Evolutionary conservation across 2,113 vertebrate genomes (phyloP).

Genomic region (Chaetura pelagica): DNA sequence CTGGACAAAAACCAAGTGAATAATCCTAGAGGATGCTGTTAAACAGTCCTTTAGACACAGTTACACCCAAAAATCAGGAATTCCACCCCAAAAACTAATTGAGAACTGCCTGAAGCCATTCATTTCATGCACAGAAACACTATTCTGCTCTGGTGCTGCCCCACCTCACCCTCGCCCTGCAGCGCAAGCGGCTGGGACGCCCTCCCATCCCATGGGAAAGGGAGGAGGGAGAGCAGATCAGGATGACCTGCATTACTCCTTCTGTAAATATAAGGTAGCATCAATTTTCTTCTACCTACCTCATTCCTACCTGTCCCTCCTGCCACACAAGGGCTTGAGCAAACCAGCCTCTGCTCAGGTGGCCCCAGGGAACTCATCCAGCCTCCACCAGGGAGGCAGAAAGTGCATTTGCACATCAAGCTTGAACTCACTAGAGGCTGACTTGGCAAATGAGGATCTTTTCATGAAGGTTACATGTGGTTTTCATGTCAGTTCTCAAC

Average conservation of each 20-base stretch:
- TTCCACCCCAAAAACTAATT: not conserved
- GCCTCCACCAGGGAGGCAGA: not conserved
- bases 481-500: not conserved
- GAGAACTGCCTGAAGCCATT: not conserved
- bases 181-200: accelerated
- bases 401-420: not conserved
- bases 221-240: not conserved
- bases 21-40: not conserved
- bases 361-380: not conserved
- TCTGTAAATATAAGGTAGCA: not conserved
- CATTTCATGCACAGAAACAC: not conserved
- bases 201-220: not conserved
- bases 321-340: not conserved
- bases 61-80: not conserved
- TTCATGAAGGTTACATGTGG: accelerated
- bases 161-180: not conserved
- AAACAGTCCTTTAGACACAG: not conserved
- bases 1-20: not conserved
- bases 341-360: not conserved
- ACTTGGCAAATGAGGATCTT: not conserved
- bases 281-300: not conserved
- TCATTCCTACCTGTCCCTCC: not conserved
- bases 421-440: not conserved
- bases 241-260: not conserved
- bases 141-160: not conserved